Evolutionary conservation across 2,113 vertebrate genomes (phyloP).

Genomic region (Rhizomys pruinosus): DNA sequence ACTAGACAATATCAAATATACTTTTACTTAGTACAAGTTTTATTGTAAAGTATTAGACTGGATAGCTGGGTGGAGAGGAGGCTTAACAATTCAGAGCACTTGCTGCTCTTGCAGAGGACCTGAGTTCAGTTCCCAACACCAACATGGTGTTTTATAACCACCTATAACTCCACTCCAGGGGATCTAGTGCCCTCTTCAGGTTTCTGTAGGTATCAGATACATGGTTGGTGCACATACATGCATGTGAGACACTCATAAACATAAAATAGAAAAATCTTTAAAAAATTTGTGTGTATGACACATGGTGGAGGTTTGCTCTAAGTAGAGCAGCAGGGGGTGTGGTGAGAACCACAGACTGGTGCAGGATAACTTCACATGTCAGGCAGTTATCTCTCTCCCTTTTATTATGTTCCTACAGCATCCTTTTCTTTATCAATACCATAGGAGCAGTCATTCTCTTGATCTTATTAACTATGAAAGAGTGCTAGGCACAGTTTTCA

Average conservation of each 20-base stretch:
- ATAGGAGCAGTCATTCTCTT: neutral
- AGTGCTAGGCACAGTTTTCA: neutral
- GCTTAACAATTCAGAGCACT: too few species aligned
- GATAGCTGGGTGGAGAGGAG: neutral
- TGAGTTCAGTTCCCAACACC: too few species aligned
- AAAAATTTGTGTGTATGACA: neutral
- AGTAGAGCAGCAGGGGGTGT: neutral
- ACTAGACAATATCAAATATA: neutral
- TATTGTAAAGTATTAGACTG: neutral
- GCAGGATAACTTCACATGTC: neutral
- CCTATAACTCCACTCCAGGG: too few species aligned
- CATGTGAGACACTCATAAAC: too few species aligned
- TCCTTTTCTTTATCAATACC: neutral
- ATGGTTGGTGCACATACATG: neutral
- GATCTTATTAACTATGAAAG: slow-evolving; percentile 10
- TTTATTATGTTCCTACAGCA: neutral
- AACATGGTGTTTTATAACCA: too few species aligned
- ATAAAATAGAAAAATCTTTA: too few species aligned
- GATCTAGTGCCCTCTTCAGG: too few species aligned
- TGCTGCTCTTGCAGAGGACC: too few species aligned
- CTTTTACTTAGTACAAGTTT: neutral
- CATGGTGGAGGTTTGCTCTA: neutral
- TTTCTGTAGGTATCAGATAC: too few species aligned
- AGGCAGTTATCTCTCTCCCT: neutral
- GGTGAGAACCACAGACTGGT: neutral